Evolutionary conservation across 2,888 invertebrate species (phyloP).

Genomic region (Tenthredo scrophulariae): DNA sequence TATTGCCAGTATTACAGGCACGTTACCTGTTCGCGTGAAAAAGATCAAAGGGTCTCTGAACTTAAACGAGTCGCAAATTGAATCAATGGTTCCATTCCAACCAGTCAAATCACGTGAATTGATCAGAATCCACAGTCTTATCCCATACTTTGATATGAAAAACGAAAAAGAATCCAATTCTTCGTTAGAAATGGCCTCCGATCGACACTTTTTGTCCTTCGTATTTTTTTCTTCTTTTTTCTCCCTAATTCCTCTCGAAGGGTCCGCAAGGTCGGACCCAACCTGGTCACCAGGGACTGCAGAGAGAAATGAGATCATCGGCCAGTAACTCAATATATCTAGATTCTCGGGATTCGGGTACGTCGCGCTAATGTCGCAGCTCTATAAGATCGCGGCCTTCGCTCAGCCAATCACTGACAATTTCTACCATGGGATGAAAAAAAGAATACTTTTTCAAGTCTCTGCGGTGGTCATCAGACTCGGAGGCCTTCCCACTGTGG

Average conservation of each 20-base stretch:
- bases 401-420: slow-evolving; percentile 32
- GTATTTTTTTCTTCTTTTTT: neutral
- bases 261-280: slow-evolving; percentile 13
- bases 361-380: slow-evolving; percentile 31
- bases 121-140: neutral
- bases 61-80: neutral
- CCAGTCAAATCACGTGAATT: neutral
- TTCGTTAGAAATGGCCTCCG: neutral
- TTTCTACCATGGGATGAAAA: neutral
- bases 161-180: neutral
- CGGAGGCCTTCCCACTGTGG: neutral
- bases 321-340: slow-evolving; percentile 29
- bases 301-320: slow-evolving; percentile 41
- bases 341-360: slow-evolving; percentile 6
- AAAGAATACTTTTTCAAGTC: neutral
- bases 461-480: neutral
- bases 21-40: neutral
- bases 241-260: neutral
- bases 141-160: neutral
- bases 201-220: neutral
- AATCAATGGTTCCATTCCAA: neutral
- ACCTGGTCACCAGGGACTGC: slow-evolving; percentile 11
- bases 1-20: neutral
- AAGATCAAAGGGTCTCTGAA: neutral
- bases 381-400: neutral